Conservation (phyloP, 2,113 vertebrate species). For the Psettodes erumei region DNA sequence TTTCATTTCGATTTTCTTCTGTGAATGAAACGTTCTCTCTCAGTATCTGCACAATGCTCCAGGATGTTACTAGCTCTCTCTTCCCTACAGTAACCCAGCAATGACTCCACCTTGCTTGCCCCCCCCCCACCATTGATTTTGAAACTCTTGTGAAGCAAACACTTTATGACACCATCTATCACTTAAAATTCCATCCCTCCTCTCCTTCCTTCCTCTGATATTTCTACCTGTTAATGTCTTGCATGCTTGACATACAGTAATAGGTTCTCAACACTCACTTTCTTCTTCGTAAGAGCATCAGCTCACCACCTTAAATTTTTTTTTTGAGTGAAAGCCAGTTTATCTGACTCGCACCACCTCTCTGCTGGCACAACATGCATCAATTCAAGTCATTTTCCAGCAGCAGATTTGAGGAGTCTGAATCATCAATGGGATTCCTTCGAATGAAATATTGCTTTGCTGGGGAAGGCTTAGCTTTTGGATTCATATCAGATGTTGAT, state of each 20-base stretch:
- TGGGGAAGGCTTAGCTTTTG: conserved; percentile 20
- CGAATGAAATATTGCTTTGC: conserved; percentile 31
- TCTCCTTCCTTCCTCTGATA: neutral
- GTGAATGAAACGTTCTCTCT: conserved; percentile 6
- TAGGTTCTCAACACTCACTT: neutral
- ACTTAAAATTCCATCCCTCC: conserved; percentile 10
- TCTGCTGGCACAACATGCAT: conserved; percentile 19
- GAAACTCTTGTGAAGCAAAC: neutral
- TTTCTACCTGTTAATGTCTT: conserved; percentile 7
- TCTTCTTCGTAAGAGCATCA: neutral
- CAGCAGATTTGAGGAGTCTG: conserved; percentile 31
- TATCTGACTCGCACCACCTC: conserved; percentile 8
- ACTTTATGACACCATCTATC: neutral
- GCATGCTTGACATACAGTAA: neutral
- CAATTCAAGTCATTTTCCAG: conserved; percentile 35
- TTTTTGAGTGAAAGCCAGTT: conserved; percentile 4
- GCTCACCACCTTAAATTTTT: conserved; percentile 3
- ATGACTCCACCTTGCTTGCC: conserved; percentile 4
- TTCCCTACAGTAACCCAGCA: neutral
- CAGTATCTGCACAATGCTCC: neutral
- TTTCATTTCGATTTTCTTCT: neutral
- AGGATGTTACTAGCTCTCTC: neutral
- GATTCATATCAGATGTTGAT: conserved; percentile 6
- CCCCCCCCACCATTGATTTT: neutral
- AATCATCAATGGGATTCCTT: conserved; percentile 40